A percentile compares a stretch with the other conserved stretches of the same genome.
These are phyloP conservation scores for Drosophila athabasca DNA, from an alignment of 1,140 invertebrate species.

Conservation along the genomic window DNA sequence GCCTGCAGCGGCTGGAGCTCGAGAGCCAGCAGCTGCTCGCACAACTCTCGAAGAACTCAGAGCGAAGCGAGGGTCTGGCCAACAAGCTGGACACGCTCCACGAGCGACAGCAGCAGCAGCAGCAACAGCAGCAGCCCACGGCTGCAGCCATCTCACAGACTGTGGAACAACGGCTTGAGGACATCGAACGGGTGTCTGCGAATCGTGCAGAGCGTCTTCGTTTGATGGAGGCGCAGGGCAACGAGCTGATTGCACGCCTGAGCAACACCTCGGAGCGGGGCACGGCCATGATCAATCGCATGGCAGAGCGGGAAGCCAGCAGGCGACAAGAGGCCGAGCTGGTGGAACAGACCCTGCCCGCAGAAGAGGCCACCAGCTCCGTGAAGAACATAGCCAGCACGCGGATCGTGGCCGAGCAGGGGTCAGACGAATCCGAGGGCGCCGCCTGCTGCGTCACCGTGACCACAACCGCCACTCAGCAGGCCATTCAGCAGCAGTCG, in stretches of 20 bases:
- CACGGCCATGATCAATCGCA: conserved; percentile 82
- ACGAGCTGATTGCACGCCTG: conserved; percentile 87
- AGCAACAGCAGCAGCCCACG: conserved; percentile 15
- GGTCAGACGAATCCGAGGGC: conserved; percentile 29
- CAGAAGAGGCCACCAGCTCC: conserved; percentile 43
- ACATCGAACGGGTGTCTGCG: conserved; percentile 85
- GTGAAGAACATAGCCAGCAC: conserved; percentile 53
- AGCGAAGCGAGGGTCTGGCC: conserved; percentile 77
- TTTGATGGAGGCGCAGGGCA: conserved; percentile 88
- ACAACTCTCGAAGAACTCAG: conserved; percentile 61
- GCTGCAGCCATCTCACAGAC: conserved; percentile 50
- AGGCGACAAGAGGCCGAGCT: conserved; percentile 64
- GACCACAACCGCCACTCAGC: conserved; percentile 66
- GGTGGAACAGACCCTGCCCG: conserved; percentile 45
- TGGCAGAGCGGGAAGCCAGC: conserved; percentile 67
- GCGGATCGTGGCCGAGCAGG: conserved; percentile 50
- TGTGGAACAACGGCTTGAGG: conserved; percentile 79
- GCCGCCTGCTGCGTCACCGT: conserved; percentile 60
- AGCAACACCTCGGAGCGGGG: conserved; percentile 83
- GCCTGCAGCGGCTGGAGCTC: conserved; percentile 70
- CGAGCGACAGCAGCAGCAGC: conserved; percentile 42
- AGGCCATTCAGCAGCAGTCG: conserved; percentile 59
- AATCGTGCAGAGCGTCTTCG: conserved; percentile 87
- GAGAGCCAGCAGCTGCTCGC: conserved; percentile 63
- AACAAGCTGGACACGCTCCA: conserved; percentile 55